Base-by-base conservation (phyloP, 2,888 invertebrate species). In the Furcula furcula region DNA sequence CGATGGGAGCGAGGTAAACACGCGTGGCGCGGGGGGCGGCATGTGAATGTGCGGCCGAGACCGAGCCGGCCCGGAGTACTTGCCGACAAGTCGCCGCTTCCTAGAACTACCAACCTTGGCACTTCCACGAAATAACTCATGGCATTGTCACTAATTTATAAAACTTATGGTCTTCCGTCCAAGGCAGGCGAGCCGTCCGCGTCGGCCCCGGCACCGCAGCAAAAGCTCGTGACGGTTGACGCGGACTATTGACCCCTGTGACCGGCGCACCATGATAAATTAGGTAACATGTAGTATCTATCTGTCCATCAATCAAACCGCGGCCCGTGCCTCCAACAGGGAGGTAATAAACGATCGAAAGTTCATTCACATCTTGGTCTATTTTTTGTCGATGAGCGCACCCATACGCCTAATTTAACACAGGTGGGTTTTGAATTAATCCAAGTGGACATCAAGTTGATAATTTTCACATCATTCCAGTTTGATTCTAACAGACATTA, bases 81-180 rank as follows among this genome's bases (percentile, higher is more conserved):
- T 65, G 65, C 58, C 67, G 69, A 55, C 69, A 54, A 50, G 72
- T 66, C 66, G 68, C 65, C 77, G 65, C 69, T 85, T 87, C 86
- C 73, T 65, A 83, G 86, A 87, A 86, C 71, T 58, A 65, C 77
- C 80, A 82, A 81, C 80, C 85, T 82, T 82, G 83, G 71, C 71
- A 68, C 69, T 86, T 87, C 85, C 68, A 72, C 77, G 86, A 86
- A 88, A 74, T 65, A 78, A 77, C 82, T 78, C 78, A 72, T 75
- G 75, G 77, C 78, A 85, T 85, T 85, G 85, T 86, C 83, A 84
- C 83, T 82, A 81, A 85, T 86, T 84, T 84, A 81, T 82, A 79
- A 84, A 80, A 81, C 74, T 75, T 81, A 72, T 75, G 72, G 75
- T 80, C 76, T 76, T 77, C 76, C 73, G 64, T 61, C 67, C 75